Percentiles rank a stretch among this genome's conserved stretches.
Conservation (phyloP, 2,113 vertebrate species). For the Seriola quinqueradiata region DNA sequence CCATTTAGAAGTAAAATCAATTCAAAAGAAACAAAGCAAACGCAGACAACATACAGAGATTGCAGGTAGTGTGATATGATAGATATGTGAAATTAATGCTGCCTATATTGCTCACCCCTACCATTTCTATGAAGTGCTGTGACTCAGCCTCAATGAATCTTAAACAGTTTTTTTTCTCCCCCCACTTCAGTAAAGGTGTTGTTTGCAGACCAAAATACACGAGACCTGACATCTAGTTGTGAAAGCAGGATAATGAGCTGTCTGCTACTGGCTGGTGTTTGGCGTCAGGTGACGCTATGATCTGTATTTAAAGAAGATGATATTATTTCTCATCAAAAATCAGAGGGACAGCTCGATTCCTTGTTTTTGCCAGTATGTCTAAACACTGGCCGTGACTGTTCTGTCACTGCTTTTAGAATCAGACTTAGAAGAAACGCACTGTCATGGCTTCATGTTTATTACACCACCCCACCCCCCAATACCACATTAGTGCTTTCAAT, state of each 20-base stretch:
- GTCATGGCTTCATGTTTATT: not conserved
- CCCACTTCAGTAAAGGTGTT: not conserved
- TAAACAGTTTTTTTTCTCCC: not conserved
- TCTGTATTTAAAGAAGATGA: constrained; percentile 6
- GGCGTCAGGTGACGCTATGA: not conserved
- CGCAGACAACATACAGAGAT: not conserved
- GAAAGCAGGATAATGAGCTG: not conserved
- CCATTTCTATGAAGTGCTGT: not conserved
- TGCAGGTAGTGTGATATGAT: not conserved
- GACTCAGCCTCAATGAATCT: not conserved
- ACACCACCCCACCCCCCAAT: not conserved
- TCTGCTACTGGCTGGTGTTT: not conserved
- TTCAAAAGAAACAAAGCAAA: not conserved
- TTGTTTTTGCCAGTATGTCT: not conserved
- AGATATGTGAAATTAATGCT: not conserved
- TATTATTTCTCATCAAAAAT: too few species aligned
- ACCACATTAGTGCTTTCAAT: not conserved
- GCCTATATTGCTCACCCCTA: not conserved
- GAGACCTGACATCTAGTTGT: not conserved
- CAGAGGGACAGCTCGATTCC: not conserved
- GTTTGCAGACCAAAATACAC: not conserved
- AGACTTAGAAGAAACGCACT: not conserved
- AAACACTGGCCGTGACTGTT: not conserved
- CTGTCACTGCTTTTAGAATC: not conserved
- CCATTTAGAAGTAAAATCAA: not conserved